Percentiles rank a stretch among this genome's conserved stretches.
Evolutionary conservation across 2,797 vertebrate genomes (phyloP).

Genomic region (Crocidura indochinensis): DNA sequence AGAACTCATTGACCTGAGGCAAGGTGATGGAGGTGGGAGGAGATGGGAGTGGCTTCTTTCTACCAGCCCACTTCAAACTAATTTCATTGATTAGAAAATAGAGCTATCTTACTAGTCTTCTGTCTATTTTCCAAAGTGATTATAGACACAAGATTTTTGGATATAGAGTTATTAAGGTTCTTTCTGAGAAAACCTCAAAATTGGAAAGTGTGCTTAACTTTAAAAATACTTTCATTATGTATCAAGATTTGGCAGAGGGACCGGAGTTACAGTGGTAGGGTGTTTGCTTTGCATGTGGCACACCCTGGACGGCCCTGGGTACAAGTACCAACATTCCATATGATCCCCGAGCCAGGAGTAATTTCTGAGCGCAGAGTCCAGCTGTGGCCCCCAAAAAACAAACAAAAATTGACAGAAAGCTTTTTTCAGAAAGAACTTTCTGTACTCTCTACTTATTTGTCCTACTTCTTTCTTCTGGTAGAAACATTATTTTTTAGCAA

Average conservation of each 20-base stretch:
- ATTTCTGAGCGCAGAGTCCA: too few species aligned
- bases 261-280: too few species aligned
- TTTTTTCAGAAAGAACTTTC: not conserved
- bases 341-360: too few species aligned
- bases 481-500: not conserved
- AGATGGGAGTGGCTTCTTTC: too few species aligned
- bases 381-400: too few species aligned
- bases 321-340: too few species aligned
- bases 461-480: not conserved
- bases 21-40: too few species aligned
- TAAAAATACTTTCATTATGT: not conserved
- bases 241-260: not conserved
- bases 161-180: slow-evolving; percentile 1
- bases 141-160: not conserved
- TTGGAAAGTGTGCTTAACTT: not conserved
- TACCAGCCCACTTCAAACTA: not conserved
- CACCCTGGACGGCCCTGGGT: too few species aligned
- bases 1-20: too few species aligned
- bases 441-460: not conserved
- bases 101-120: not conserved
- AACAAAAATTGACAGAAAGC: not conserved
- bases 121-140: not conserved
- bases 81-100: not conserved
- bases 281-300: too few species aligned
- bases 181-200: not conserved